Evolutionary conservation across 2,888 invertebrate species (phyloP), one percentile per base, ranked within the genome.

Genomic region (Acleris laterana): DNA sequence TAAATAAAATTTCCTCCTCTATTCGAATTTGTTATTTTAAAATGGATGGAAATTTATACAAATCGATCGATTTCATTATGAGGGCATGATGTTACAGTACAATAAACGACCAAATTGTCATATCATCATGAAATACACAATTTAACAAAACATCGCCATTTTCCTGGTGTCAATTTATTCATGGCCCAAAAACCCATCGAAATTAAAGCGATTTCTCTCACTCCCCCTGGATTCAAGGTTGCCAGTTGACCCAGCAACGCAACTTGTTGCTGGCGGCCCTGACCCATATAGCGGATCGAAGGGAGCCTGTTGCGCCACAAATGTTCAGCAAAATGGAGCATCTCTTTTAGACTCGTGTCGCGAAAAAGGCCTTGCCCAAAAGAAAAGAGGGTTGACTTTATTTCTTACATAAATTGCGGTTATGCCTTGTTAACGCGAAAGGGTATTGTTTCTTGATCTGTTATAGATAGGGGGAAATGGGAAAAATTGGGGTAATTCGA

Each of bases 241-340:
- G 48, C 20, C 53, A 60, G 22, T 50, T 48, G 13, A 55, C 42
- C 20, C 25, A 48, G 49, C 48, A 49, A 48, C 28, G 62, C 65
- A 52, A 72, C 71, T 70, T 72, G 71, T 72, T 70, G 70, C 71
- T 48, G 28, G 59, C 57, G 70, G 61, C 71, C 71, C 69, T 72
- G 72, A 62, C 71, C 56, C 60, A 28, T 32, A 60, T 68, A 44
- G 22, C 57, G 69, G 52, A 48, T 17, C 57, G 52, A 60, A 53
- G 65, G 55, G 38, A 13, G 13, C 38, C 38, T 38, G 38, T 38
- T 38, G 38, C 38, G 38, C 38, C 38, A 38, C 3, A 13, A 13
- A 11, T 13, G 38, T 38, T 25, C 38, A 1, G 13, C 38, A 38
- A 13, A 38, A 13, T 13, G 13, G 38, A 11, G 38, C 38, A 38